phyloP scores from a whole-genome alignment of 2,888 invertebrate species.

The Hanleya hanleyi region DNA sequence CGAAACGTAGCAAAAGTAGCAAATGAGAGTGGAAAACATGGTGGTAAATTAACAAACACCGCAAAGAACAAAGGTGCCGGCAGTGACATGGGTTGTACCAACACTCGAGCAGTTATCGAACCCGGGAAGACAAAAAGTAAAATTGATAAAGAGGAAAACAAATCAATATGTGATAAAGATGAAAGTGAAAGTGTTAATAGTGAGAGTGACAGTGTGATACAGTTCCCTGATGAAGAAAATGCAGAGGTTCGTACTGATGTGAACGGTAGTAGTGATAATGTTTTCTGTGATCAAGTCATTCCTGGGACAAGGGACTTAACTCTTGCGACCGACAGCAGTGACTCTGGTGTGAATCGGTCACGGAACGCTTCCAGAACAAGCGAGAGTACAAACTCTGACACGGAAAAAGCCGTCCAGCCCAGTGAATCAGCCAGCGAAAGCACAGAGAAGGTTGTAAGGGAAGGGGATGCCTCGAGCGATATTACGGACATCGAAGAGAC shows the following conservation, averaged over 20 bases:
- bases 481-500: background rate
- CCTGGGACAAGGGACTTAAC: background rate
- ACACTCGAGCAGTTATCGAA: background rate
- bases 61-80: background rate
- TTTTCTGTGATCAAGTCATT: background rate
- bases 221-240: too few species aligned
- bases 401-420: background rate
- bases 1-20: background rate
- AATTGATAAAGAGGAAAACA: too few species aligned
- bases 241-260: too few species aligned
- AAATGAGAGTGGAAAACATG: background rate
- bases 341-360: background rate
- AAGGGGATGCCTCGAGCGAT: background rate
- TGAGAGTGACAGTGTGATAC: background rate
- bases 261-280: background rate
- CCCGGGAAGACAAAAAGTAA: background rate
- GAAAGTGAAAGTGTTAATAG: background rate
- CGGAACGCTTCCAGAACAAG: background rate
- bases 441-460: background rate
- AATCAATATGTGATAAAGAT: background rate
- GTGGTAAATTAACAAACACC: too few species aligned
- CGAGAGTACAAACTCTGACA: background rate
- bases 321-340: background rate
- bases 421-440: conserved; percentile 4
- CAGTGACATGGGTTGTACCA: conserved; percentile 1